Evolutionary conservation across 1,140 invertebrate genomes (phyloP).

Genomic region (Diploscapter pachys): DNA sequence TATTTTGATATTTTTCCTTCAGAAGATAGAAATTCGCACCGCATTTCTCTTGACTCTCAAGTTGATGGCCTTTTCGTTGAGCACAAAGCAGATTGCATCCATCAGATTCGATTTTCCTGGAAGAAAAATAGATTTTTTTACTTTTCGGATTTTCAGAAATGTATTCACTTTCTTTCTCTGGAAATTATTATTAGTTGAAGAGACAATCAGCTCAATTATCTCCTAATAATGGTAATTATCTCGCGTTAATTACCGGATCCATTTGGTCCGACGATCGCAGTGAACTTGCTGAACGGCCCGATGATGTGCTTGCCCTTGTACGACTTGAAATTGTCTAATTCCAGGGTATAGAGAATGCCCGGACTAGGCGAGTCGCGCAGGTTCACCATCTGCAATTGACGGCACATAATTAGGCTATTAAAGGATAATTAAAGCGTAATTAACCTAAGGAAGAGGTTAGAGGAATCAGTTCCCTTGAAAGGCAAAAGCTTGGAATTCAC

Average conservation of each 20-base stretch:
- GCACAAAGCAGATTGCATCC: conserved; percentile 99
- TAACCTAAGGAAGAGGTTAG: background rate
- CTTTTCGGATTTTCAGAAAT: background rate
- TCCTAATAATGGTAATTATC: too few relatives aligned
- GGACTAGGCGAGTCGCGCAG: conserved; percentile 7
- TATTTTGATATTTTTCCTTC: background rate
- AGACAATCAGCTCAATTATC: too few relatives aligned
- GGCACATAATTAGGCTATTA: background rate
- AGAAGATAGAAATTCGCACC: conserved; percentile 59
- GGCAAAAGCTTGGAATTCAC: background rate
- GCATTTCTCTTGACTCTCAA: conserved; percentile 88
- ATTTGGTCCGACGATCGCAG: conserved; percentile 97
- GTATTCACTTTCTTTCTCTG: too few relatives aligned
- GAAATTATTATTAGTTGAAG: too few relatives aligned
- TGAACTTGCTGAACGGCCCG: conserved; percentile 92
- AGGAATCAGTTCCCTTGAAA: background rate
- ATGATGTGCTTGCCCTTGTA: conserved; percentile 88
- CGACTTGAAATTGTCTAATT: conserved; percentile 99
- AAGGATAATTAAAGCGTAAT: conserved; percentile 1
- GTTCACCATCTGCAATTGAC: background rate
- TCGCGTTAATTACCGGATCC: conserved; percentile 74
- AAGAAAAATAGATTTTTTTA: conserved; percentile 47
- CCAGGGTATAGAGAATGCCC: conserved; percentile 63
- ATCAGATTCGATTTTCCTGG: conserved; percentile 98
- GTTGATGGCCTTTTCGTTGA: conserved; percentile 94